These are phyloP conservation scores for Sycobia sp. DNA, from an alignment of 1,140 invertebrate genomes.

Conservation along the genomic window DNA sequence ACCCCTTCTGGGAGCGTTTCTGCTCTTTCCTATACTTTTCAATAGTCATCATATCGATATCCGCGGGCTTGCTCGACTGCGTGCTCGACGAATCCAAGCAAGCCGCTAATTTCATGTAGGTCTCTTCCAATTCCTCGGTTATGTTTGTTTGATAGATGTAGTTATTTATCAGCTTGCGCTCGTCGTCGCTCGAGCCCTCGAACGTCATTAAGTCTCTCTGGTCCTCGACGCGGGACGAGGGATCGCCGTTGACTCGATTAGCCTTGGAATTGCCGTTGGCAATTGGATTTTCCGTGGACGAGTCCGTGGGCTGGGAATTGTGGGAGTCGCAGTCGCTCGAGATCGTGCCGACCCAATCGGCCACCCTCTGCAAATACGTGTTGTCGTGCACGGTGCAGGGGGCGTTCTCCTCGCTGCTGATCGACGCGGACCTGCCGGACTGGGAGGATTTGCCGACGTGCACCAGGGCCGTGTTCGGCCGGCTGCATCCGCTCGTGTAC, in stretches of 20 bases:
- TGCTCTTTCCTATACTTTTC: conserved; percentile 57
- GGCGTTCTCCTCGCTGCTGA: conserved; percentile 49
- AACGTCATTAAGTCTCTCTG: conserved; percentile 53
- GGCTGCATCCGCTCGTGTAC: conserved; percentile 60
- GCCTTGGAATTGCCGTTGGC: neutral
- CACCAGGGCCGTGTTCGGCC: conserved; percentile 53
- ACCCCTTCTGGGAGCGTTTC: conserved; percentile 37
- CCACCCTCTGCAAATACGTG: conserved; percentile 65
- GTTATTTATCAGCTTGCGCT: conserved; percentile 22
- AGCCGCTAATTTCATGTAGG: conserved; percentile 56
- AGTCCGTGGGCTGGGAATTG: neutral
- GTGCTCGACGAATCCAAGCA: conserved; percentile 44
- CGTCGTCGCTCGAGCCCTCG: conserved; percentile 44
- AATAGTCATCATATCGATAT: conserved; percentile 45
- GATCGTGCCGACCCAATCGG: conserved; percentile 62
- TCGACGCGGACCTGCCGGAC: conserved; percentile 47
- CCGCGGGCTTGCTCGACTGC: neutral
- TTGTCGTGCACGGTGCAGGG: conserved; percentile 41
- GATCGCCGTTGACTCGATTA: neutral
- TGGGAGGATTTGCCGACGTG: conserved; percentile 44
- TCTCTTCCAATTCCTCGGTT: conserved; percentile 59
- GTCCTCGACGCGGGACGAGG: neutral
- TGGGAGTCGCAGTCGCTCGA: neutral
- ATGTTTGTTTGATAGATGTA: conserved; percentile 48
- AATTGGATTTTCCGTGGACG: neutral